Evolutionary conservation across 2,888 invertebrate genomes (phyloP).

Genomic region (Polyploca ridens): DNA sequence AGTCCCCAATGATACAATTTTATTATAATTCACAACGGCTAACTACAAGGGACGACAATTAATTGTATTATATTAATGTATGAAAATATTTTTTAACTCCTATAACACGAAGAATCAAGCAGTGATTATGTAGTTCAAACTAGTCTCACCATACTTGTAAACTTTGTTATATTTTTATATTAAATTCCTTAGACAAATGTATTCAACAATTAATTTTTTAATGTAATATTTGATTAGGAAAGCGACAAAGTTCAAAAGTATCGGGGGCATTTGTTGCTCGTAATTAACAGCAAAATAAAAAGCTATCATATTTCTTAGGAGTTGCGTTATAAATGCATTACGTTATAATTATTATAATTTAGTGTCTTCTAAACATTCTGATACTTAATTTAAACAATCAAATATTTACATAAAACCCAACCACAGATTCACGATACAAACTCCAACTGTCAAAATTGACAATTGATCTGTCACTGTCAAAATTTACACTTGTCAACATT

Average conservation of each 20-base stretch:
- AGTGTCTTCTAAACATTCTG: constrained; percentile 44
- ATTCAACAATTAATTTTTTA: background rate
- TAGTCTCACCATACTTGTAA: background rate
- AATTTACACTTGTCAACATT: background rate
- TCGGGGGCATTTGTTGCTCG: background rate
- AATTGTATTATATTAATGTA: constrained; percentile 27
- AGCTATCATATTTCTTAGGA: constrained; percentile 39
- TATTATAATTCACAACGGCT: constrained; percentile 9
- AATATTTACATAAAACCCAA: background rate
- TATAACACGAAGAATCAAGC: constrained; percentile 30
- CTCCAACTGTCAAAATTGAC: background rate
- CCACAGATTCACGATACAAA: background rate
- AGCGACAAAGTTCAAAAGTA: background rate
- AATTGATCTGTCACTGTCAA: background rate
- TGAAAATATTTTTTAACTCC: constrained; percentile 35
- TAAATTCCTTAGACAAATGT: background rate
- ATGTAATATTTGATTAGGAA: background rate
- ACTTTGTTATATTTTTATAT: no score
- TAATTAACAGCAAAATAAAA: constrained; percentile 28
- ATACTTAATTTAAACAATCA: constrained; percentile 27
- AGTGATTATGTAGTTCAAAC: constrained; percentile 31
- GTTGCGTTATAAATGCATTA: constrained; percentile 77
- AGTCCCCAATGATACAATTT: background rate
- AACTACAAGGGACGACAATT: constrained; percentile 6
- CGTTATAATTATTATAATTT: constrained; percentile 56